Conservation (phyloP, 2,113 vertebrate species). For the Pardalotus punctatus region DNA sequence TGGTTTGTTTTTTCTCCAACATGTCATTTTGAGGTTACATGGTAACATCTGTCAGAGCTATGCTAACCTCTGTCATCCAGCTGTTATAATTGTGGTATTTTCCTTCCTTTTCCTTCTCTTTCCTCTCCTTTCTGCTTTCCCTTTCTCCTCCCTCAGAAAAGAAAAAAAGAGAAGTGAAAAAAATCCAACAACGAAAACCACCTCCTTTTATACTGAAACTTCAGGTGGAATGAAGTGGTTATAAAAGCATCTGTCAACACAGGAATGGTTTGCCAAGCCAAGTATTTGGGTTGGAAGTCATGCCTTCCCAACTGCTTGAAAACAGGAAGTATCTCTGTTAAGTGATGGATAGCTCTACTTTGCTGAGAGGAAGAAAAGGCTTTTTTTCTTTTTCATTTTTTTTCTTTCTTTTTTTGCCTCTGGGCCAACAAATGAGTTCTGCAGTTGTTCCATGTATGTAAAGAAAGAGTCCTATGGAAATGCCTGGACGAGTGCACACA, state of each 20-base stretch:
- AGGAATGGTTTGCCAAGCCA: slow-evolving; percentile 80
- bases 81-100: slow-evolving; percentile 57
- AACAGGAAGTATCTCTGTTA: slow-evolving; percentile 91
- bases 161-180: neutral
- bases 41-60: slow-evolving; percentile 62
- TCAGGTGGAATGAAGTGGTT: slow-evolving; percentile 81
- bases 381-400: slow-evolving; percentile 37
- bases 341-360: slow-evolving; percentile 84
- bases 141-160: neutral
- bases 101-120: slow-evolving; percentile 47
- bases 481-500: neutral
- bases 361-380: slow-evolving; percentile 73
- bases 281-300: slow-evolving; percentile 87
- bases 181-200: neutral
- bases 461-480: neutral
- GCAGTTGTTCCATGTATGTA: slow-evolving; percentile 54
- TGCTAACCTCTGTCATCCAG: slow-evolving; percentile 58
- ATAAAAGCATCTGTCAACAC: slow-evolving; percentile 83
- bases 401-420: slow-evolving; percentile 39
- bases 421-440: slow-evolving; percentile 75
- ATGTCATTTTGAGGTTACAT: slow-evolving; percentile 56
- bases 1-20: neutral
- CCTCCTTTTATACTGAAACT: slow-evolving; percentile 72
- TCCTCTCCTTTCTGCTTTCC: slow-evolving; percentile 48
- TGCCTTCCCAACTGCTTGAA: slow-evolving; percentile 81